Evolutionary conservation across 1,140 invertebrate species (phyloP), one percentile per base, ranked within the genome.

Genomic region (Pseudomyrmex flavicornis): DNA sequence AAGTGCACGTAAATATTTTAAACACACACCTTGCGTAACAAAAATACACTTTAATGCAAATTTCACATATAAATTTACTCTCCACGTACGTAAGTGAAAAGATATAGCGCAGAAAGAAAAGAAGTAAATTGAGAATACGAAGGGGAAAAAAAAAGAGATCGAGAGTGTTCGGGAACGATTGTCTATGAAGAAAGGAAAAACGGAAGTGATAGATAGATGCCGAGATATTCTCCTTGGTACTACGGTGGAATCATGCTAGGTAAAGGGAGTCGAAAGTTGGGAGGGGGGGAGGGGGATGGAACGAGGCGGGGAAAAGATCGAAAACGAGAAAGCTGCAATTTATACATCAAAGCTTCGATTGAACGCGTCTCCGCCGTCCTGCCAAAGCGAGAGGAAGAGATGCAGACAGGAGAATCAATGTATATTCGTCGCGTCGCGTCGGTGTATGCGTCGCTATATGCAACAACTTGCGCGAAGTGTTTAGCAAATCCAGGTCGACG

Each of bases 311-410:
- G 79, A 59, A 68, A 59, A 87, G 61, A 89, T 89, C 88, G 87
- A 89, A 89, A 89, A 89, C 84, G 88, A 89, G 83, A 88, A 85
- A 89, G 88, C 77, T 90, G 88, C 88, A 90, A 90, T 90, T 90
- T 90, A 90, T 90, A 89, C 89, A 90, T 90, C 89, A 90, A 90
- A 90, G 89, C 89, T 84, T 85, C 89, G 89, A 90, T 90, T 90
- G 89, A 90, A 87, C 86, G 83, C 89, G 83, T 89, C 85, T 89
- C 85, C 77, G 83, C 77, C 62, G 48, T 77, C 75, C 85, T 82
- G 85, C 26, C 82, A 82, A 84, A 89, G 85, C 58, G 62, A 65
- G 85, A 88, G 82, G 58, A 87, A 86, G 84, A 86, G 79, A 88
- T 63, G 82, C 75, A 75, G 84, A 65, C 80, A 80, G 68, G 63